Base-by-base conservation (phyloP, 2,888 invertebrate genomes). In the Criorhina ranunculi region DNA sequence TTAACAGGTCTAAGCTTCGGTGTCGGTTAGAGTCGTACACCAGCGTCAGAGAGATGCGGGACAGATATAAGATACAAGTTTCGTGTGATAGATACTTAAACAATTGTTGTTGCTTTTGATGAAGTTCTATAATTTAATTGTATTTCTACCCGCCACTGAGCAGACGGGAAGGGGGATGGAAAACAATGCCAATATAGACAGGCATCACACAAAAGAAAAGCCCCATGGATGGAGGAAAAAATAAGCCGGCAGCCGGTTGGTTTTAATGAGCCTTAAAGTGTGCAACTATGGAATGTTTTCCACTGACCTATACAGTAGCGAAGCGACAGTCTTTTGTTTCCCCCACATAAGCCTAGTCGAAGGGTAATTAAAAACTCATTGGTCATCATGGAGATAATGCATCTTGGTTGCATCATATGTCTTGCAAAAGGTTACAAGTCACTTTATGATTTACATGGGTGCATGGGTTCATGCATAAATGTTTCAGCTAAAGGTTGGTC, bases 1-100 rank as follows among this genome's bases (percentile, higher is more conserved):
- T 69, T 69, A 77, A 77, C 77, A 77, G 69, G 77, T 69, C 67
- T 77, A 4, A 24, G 24, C n/a, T n/a, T n/a, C 24, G 24, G 24
- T 24, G 24, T 29, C 37, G 9, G 60, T 40, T 37, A 55, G 42
- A n/a, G 44, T 37, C 64, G 17, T 19, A 19, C 5, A n/a, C n/a
- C n/a, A 6, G 2, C 6, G 0, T n/a, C n/a, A n/a, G n/a, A n/a
- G n/a, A n/a, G 11, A 4, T 37, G 1, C 35, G 4, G 24, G 9
- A 7, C 24, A 35, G 44, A 62, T 44, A 44, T 24, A 37, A 37
- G 12, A 9, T n/a, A n/a, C 51, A 66, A 49, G 59, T 40, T 72
- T 49, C 35, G 72, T 40, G 51, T 51, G 72, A 19, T 60, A 17
- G n/a, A 11, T 17, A 15, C 44, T 31, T n/a, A n/a, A n/a, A n/a